These are phyloP conservation scores for Pantherophis guttatus DNA, from an alignment of 2,113 vertebrate genomes.

Conservation along the genomic window DNA sequence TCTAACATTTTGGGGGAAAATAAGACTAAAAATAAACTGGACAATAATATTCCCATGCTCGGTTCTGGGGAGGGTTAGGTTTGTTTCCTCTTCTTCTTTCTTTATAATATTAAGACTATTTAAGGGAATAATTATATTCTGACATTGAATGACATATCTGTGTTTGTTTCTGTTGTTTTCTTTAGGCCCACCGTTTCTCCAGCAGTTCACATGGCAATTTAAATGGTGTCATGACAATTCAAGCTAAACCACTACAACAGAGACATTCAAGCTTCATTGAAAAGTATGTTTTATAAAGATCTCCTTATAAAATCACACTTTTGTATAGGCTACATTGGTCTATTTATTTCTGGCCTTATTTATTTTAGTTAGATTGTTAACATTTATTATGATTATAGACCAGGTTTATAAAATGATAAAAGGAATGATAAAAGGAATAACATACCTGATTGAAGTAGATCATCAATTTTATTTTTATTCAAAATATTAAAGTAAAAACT, in stretches of 20 bases:
- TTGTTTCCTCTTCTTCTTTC: background rate
- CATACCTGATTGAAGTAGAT: background rate
- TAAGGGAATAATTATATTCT: background rate
- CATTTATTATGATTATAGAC: background rate
- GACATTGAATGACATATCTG: background rate
- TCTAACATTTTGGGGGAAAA: background rate
- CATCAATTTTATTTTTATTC: background rate
- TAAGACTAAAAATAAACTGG: background rate
- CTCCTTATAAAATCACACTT: background rate
- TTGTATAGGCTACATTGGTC: background rate
- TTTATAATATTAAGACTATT: background rate
- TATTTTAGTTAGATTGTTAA: background rate
- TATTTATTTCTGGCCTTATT: background rate
- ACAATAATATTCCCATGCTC: background rate
- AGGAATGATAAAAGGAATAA: background rate
- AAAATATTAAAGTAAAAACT: background rate
- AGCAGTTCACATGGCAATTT: conserved; percentile 71
- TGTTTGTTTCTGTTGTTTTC: conserved; percentile 29
- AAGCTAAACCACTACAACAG: conserved; percentile 81
- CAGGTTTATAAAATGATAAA: background rate
- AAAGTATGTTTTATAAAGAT: conserved; percentile 67
- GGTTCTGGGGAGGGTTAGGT: background rate
- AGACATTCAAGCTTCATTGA: conserved; percentile 67
- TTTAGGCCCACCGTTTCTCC: conserved; percentile 67
- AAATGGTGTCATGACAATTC: conserved; percentile 84